phyloP scores from a whole-genome alignment of 2,888 invertebrate genomes.

The Aelia acuminata region DNA sequence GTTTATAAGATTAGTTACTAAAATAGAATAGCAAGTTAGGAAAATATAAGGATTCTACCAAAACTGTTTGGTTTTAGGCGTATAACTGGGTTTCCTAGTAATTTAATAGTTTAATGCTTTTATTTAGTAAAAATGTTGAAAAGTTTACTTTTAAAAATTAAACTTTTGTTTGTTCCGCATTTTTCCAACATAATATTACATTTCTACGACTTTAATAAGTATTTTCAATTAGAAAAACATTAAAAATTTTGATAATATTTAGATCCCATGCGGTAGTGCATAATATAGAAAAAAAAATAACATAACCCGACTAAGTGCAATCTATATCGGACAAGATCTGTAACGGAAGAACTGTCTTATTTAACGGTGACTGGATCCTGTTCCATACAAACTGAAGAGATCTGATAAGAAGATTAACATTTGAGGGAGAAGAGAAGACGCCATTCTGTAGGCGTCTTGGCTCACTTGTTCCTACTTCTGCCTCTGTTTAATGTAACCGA shows the following conservation, averaged over 20 bases:
- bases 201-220: not conserved
- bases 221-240: not conserved
- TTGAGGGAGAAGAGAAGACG: not conserved
- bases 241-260: not conserved
- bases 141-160: no score
- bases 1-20: no score
- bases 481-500: not conserved
- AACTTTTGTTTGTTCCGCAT: no score
- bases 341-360: conserved; percentile 21
- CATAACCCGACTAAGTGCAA: not conserved
- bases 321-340: conserved; percentile 22
- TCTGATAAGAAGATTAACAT: conserved; percentile 38
- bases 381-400: not conserved
- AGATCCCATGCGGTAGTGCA: not conserved
- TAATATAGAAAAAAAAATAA: not conserved
- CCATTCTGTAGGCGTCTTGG: conserved; percentile 14
- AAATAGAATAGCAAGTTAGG: no score
- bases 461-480: not conserved
- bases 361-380: not conserved
- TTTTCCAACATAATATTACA: not conserved
- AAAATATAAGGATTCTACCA: no score
- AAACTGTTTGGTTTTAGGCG: no score
- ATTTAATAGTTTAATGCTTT: no score
- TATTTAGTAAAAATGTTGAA: no score
- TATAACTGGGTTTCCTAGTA: no score